phyloP scores from a whole-genome alignment of 2,113 vertebrate species.

The Hyaena hyaena region DNA sequence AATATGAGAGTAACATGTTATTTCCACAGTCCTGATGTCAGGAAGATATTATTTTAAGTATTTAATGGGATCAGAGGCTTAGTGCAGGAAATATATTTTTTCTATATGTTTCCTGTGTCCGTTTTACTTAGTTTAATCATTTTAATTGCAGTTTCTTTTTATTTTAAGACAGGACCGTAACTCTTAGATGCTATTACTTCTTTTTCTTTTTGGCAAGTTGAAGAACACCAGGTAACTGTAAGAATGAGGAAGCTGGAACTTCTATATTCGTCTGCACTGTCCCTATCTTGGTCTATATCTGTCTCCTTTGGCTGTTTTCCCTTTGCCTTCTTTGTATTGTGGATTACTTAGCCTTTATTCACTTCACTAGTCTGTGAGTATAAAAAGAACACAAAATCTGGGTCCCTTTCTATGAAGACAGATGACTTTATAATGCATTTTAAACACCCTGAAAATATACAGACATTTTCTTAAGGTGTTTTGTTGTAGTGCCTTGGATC shows the following conservation, averaged over 20 bases:
- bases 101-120: constrained; percentile 76
- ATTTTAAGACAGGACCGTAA: constrained; percentile 28
- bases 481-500: background rate
- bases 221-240: constrained; percentile 22
- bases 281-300: background rate
- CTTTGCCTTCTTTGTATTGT: background rate
- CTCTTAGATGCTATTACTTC: constrained; percentile 12
- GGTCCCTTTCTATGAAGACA: background rate
- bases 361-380: background rate
- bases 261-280: background rate
- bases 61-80: constrained; percentile 80
- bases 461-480: constrained; percentile 23
- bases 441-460: background rate
- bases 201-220: constrained; percentile 56
- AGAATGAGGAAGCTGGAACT: background rate
- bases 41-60: constrained; percentile 84
- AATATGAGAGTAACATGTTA: constrained; percentile 81
- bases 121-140: constrained; percentile 75
- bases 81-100: constrained; percentile 75
- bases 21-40: constrained; percentile 85
- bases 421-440: background rate
- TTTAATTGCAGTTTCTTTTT: constrained; percentile 74
- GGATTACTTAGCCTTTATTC: background rate
- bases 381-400: background rate
- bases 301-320: background rate